Evolutionary conservation across 2,797 vertebrate genomes (phyloP).

Genomic region (Helarctos malayanus): DNA sequence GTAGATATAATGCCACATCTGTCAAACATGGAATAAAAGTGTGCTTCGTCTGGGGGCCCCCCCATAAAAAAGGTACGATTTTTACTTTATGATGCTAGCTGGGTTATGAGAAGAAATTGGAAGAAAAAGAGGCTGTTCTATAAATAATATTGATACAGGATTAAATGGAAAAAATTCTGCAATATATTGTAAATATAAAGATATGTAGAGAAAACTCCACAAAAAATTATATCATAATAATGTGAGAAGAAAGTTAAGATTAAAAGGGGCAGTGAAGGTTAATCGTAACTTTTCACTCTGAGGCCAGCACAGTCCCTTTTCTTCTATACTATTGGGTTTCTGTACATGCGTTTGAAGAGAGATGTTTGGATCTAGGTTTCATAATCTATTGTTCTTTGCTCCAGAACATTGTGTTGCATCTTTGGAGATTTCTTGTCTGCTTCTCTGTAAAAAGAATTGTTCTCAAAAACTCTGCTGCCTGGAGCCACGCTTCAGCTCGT

Average conservation of each 20-base stretch:
- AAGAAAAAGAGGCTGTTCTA: neutral
- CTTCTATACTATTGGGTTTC: neutral
- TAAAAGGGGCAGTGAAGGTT: neutral
- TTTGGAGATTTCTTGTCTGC: constrained; percentile 42
- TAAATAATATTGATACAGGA: constrained; percentile 1
- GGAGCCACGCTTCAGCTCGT: neutral
- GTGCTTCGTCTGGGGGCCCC: neutral
- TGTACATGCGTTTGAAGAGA: constrained; percentile 15
- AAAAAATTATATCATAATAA: neutral
- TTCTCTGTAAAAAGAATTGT: constrained; percentile 19
- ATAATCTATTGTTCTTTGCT: neutral
- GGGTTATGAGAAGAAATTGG: neutral
- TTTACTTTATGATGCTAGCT: neutral
- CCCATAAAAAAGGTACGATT: neutral
- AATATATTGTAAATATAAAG: constrained; percentile 8
- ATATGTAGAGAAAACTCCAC: neutral
- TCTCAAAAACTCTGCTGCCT: neutral
- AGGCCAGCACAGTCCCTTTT: neutral
- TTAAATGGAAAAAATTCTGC: neutral
- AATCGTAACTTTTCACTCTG: neutral
- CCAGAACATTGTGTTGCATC: neutral
- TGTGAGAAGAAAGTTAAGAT: constrained; percentile 1
- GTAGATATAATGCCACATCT: neutral
- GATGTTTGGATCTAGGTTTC: neutral
- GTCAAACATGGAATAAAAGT: neutral